Evolutionary conservation across 2,113 vertebrate genomes (phyloP), one percentile per base, ranked within the genome.

Genomic region (Gallinago media): DNA sequence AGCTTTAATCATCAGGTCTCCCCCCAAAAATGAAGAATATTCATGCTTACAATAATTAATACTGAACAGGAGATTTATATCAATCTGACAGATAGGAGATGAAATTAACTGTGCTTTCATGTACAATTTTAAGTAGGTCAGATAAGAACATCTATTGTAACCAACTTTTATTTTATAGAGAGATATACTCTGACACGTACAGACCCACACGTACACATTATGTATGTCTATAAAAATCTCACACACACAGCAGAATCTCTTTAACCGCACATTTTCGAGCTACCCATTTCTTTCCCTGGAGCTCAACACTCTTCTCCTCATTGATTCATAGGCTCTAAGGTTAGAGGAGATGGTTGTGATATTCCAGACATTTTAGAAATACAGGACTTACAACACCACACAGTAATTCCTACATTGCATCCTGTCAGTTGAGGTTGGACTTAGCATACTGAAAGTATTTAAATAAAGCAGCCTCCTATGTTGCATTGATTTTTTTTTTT

Each of bases 71-170:
- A 96, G 96, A 98, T 98, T 95, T 94, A 54, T 97, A 97, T 97
- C 97, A 96, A 96, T 97, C 94, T 96, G 97, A 96, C 88, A 97
- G 96, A 97, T 98, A 97, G 95, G 78, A 96, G 96, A 91, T 81
- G 88, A 97, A 98, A 97, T 97, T 97, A 97, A 97, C 95, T 94
- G 72, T 88, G 94, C 97, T 98, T 98, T 98, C 96, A 96, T 98
- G 97, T 97, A 96, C 66, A 70, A 85, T 95, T 89, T 89, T 96
- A 98, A 98, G 94, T 97, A 97, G 95, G 97, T 97, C 97, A 98
- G 96, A 98, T 97, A 98, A 97, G 97, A 97, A 91, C 90, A 96
- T 96, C 95, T 94, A 94, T 97, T 95, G 94, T 94, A 97, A 92
- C 93, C 83, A 97, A 97, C 94, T 97, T 96, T 95, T 97, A 96